Conservation (phyloP, 2,888 invertebrate species). For the Dolomedes plantarius region DNA sequence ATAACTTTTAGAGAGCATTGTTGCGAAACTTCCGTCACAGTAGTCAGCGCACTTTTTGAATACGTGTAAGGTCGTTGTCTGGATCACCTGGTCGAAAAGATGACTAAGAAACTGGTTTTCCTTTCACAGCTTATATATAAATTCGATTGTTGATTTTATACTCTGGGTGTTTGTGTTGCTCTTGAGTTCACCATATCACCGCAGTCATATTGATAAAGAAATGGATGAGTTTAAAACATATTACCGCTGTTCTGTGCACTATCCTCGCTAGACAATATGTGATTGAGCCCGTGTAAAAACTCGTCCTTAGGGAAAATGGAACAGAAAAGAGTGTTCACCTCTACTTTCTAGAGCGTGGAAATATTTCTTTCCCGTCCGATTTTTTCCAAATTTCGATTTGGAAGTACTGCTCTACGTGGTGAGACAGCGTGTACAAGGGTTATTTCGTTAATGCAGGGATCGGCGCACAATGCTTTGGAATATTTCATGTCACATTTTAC, state of each 20-base stretch:
- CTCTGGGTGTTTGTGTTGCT: too few relatives aligned
- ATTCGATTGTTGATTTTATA: too few relatives aligned
- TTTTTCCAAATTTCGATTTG: background rate
- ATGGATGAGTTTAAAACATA: too few relatives aligned
- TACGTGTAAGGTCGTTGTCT: constrained; percentile 52
- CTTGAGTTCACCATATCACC: too few relatives aligned
- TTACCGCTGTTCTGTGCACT: too few relatives aligned
- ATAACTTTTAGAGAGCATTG: too few relatives aligned
- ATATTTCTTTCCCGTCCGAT: background rate
- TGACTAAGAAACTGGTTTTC: constrained; percentile 63
- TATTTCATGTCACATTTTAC: background rate
- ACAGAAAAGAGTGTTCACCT: background rate
- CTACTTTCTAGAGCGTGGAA: constrained; percentile 1
- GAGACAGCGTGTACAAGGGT: background rate
- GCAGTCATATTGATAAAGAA: background rate
- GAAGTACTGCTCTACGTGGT: background rate
- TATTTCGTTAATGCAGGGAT: too few relatives aligned
- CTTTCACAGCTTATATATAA: background rate
- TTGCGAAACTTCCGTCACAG: too few relatives aligned
- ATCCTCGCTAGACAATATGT: too few relatives aligned
- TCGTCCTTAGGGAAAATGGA: background rate
- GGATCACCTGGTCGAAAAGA: constrained; percentile 38
- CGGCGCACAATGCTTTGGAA: background rate
- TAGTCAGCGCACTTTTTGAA: background rate
- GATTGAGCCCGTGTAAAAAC: too few relatives aligned